Evolutionary conservation across 2,797 vertebrate species (phyloP).

Genomic region (Pipistrellus pipistrellus): DNA sequence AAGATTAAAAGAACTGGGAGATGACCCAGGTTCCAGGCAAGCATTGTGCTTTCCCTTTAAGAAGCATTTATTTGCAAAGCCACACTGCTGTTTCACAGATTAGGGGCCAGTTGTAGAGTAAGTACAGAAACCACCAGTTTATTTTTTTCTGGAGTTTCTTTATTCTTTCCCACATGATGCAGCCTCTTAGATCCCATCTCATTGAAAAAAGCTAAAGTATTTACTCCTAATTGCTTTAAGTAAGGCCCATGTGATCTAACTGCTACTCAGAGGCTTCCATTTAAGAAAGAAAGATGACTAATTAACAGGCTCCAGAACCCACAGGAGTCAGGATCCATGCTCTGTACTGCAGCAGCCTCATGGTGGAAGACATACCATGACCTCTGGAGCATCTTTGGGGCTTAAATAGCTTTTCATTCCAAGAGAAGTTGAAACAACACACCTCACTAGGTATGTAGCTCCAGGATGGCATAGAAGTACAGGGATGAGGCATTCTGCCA

Average conservation of each 20-base stretch:
- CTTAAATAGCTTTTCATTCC: slow-evolving; percentile 82
- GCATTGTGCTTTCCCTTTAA: slow-evolving; percentile 38
- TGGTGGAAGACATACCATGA: slow-evolving; percentile 62
- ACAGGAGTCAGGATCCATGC: slow-evolving; percentile 79
- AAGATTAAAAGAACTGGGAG: slow-evolving; percentile 51
- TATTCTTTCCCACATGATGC: slow-evolving; percentile 79
- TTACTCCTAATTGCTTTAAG: slow-evolving; percentile 86
- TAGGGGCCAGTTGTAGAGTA: background rate
- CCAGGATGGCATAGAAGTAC: no score
- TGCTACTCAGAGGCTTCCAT: slow-evolving; percentile 85
- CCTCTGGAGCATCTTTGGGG: slow-evolving; percentile 82
- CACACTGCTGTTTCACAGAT: slow-evolving; percentile 30
- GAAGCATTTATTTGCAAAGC: slow-evolving; percentile 30
- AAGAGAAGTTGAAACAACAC: slow-evolving; percentile 81
- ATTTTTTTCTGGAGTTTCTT: slow-evolving; percentile 76
- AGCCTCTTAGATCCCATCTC: slow-evolving; percentile 77
- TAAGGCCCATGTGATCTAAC: slow-evolving; percentile 83
- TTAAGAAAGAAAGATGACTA: slow-evolving; percentile 85
- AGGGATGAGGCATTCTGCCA: slow-evolving; percentile 82
- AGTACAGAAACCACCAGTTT: background rate
- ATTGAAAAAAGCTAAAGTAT: slow-evolving; percentile 81
- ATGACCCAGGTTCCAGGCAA: slow-evolving; percentile 49
- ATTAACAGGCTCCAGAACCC: slow-evolving; percentile 76
- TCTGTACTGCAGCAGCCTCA: slow-evolving; percentile 64
- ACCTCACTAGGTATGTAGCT: background rate